Conservation (phyloP, 2,797 vertebrate species). For the Sebastes oblongus region DNA sequence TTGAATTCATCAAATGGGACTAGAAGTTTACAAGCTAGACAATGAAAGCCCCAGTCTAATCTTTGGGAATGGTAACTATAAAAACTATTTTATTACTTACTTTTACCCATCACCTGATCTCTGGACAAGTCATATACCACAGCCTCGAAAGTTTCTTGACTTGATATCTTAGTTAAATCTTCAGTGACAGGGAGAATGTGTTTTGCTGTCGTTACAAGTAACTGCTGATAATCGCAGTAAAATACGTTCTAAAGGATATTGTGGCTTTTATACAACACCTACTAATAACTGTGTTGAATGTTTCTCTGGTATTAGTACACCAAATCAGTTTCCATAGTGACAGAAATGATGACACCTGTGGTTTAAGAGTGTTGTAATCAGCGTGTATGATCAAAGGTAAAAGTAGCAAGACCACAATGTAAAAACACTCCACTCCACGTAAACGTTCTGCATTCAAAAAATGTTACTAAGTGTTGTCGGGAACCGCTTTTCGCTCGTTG, state of each 20-base stretch:
- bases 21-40: neutral
- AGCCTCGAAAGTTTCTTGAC: neutral
- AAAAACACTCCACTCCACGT: too few species aligned
- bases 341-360: too few species aligned
- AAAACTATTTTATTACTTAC: neutral
- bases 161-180: too few species aligned
- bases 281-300: neutral
- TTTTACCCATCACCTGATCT: neutral
- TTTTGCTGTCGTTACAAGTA: neutral
- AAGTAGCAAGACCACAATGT: too few species aligned
- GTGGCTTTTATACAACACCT: neutral
- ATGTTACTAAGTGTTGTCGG: too few species aligned
- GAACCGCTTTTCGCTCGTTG: too few species aligned
- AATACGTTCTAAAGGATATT: neutral
- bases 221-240: neutral
- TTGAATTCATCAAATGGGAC: neutral
- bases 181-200: neutral
- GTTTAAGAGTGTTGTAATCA: too few species aligned
- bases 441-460: too few species aligned
- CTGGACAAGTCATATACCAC: neutral
- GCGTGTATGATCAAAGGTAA: too few species aligned
- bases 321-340: neutral
- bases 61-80: neutral
- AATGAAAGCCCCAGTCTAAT: neutral
- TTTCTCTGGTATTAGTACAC: neutral